These are phyloP conservation scores for Aplysina aerophoba DNA, from an alignment of 37 sponge, comb jelly and placozoan genomes.

Conservation along the genomic window DNA sequence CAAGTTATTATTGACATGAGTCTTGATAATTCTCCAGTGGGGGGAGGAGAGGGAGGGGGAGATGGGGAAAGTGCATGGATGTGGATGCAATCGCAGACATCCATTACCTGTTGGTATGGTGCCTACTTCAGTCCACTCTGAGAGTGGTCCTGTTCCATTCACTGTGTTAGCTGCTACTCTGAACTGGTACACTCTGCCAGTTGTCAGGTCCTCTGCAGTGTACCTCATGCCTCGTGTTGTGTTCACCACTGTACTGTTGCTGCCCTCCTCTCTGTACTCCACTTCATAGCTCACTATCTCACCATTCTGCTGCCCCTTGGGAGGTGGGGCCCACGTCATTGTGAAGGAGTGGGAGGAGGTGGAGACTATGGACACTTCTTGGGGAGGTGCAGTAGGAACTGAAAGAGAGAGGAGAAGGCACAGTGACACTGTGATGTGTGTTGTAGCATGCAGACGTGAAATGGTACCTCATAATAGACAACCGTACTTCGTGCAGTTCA, in stretches of 20 bases:
- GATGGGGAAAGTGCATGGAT: no score
- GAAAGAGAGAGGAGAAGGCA: not conserved
- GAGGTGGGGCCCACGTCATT: slow-evolving; percentile 3
- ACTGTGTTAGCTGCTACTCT: slow-evolving; percentile 14
- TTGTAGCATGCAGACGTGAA: no score
- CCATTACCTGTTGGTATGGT: slow-evolving; percentile 23
- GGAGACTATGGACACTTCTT: not conserved
- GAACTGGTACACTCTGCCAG: slow-evolving; percentile 2
- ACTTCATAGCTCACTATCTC: not conserved
- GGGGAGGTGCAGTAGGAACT: not conserved
- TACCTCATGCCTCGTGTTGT: not conserved
- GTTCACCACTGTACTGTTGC: not conserved
- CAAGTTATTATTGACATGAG: no score
- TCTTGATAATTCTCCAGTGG: no score
- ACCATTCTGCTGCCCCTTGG: not conserved
- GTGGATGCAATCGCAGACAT: no score
- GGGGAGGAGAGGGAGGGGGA: no score
- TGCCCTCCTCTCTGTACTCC: not conserved
- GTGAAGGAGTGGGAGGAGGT: not conserved
- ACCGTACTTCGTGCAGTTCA: no score
- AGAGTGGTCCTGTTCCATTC: slow-evolving; percentile 1
- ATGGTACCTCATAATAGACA: no score
- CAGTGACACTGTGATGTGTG: no score
- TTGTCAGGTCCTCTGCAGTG: not conserved
- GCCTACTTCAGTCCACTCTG: not conserved